phyloP scores from a whole-genome alignment of 2,797 vertebrate species.

The Neosalanx taihuensis region DNA sequence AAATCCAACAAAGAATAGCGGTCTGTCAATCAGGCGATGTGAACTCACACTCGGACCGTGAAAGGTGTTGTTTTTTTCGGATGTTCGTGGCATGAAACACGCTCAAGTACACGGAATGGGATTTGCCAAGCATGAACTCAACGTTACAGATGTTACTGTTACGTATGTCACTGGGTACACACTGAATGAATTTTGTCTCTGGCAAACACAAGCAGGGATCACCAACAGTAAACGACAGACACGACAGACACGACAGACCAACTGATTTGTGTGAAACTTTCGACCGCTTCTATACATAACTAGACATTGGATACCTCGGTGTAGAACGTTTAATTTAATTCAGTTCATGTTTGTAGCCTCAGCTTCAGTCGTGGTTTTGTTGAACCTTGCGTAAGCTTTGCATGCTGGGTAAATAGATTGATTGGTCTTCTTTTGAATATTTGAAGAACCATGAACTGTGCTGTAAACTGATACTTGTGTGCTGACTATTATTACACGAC shows the following conservation, averaged over 20 bases:
- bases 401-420: constrained; percentile 16
- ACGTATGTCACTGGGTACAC: no score
- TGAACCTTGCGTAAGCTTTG: constrained; percentile 33
- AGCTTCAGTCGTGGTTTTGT: constrained; percentile 39
- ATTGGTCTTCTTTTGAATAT: constrained; percentile 27
- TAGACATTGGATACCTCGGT: background rate
- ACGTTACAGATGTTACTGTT: background rate
- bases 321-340: background rate
- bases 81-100: background rate
- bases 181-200: no score
- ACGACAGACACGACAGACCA: no score
- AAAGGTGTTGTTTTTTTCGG: background rate
- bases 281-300: constrained; percentile 22
- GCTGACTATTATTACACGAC: constrained; percentile 32
- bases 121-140: background rate
- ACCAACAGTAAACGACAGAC: no score
- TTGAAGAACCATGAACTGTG: constrained; percentile 13
- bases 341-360: background rate
- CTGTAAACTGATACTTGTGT: constrained; percentile 42
- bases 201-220: no score
- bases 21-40: background rate
- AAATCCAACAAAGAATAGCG: background rate
- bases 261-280: constrained; percentile 14
- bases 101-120: background rate
- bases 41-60: background rate